Base-by-base conservation (phyloP, 1,140 invertebrate genomes). In the Heliconius congener region DNA sequence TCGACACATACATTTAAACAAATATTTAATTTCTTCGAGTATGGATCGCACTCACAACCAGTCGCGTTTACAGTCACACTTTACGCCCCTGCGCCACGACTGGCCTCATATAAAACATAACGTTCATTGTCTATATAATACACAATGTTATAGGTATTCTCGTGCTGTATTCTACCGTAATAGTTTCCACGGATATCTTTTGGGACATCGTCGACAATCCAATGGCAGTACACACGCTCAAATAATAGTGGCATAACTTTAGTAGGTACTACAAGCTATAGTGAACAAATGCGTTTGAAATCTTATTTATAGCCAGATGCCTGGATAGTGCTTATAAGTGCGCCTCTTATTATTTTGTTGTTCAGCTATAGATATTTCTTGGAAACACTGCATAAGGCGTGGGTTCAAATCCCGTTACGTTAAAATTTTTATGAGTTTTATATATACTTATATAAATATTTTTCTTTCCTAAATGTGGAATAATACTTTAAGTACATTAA, bases 111-210 rank as follows among this genome's bases (percentile, higher is more conserved):
- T 66, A 23, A 30, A 66, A 66, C 27, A 66, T 6, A 27, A 27
- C 27, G 8, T 39, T 80, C 75, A 80, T 83, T 83, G 79, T 83
- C 83, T 80, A 76, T 81, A 81, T 80, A 79, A 81, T 79, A 71
- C 81, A 88, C 84, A 87, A 86, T 85, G 81, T 78, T 79, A 78
- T 81, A 46, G 13, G 42, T 46, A 88, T 87, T 87, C 80, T 73
- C 52, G 52, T 72, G 74, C 70, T 79, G 83, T 79, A 71, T 73
- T 76, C 66, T 75, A 79, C 78, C 60, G 81, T 84, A 82, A 86
- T 79, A 90, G 83, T 89, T 89, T 87, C 87, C 85, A 87, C 83
- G 81, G 27, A 74, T 88, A 90, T 89, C 86, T 84, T 85, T 79
- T 81, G 81, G 85, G 83, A 86, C 87, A 89, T 89, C 88, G 34